These are phyloP conservation scores for Archocentrus centrarchus DNA, from an alignment of 2,113 vertebrate species.

Conservation along the genomic window DNA sequence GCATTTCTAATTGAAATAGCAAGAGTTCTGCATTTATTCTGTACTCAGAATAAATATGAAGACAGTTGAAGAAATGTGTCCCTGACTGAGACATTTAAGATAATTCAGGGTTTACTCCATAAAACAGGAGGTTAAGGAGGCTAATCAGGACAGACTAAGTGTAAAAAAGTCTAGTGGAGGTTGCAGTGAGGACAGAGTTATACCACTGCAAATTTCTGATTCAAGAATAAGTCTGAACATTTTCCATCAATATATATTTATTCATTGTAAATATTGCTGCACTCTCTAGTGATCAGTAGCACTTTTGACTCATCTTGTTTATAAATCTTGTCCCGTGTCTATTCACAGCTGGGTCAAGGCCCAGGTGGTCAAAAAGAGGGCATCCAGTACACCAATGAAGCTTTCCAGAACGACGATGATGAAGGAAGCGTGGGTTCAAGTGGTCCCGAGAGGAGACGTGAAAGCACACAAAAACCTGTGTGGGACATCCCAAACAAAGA, in stretches of 20 bases:
- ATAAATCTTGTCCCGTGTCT: not conserved
- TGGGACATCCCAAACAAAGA: not conserved
- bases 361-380: conserved; percentile 60
- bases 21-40: not conserved
- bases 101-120: not conserved
- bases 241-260: not conserved
- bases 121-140: not conserved
- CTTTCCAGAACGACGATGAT: conserved; percentile 70
- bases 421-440: conserved; percentile 25
- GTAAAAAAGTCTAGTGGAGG: not conserved
- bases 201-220: not conserved
- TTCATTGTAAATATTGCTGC: not conserved
- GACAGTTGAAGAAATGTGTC: not conserved
- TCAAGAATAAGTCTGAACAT: not conserved
- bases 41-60: not conserved
- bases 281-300: not conserved
- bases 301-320: not conserved
- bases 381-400: conserved; percentile 76
- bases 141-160: not conserved
- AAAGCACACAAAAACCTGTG: not conserved
- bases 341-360: conserved; percentile 64
- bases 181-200: not conserved
- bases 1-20: not conserved
- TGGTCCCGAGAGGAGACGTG: not conserved
- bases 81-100: not conserved